Conservation (phyloP, 2,797 vertebrate species). For the Parotocinclus haroldoi region DNA sequence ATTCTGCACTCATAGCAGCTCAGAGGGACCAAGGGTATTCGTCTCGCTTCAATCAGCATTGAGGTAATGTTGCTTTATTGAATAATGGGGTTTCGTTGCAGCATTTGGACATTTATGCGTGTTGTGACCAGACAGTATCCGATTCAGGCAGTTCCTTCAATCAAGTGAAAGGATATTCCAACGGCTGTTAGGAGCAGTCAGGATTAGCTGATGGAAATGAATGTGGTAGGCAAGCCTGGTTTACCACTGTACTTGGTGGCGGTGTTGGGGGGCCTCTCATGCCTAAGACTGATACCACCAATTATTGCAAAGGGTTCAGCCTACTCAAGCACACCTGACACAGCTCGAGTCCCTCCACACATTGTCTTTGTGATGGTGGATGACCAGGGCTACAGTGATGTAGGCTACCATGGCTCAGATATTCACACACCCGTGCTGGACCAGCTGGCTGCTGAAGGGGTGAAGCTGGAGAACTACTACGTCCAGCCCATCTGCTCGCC, state of each 20-base stretch:
- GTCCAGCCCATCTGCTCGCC: constrained; percentile 95
- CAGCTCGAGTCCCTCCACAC: constrained; percentile 68
- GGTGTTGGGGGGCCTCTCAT: constrained; percentile 66
- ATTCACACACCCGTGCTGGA: constrained; percentile 86
- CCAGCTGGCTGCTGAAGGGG: constrained; percentile 83
- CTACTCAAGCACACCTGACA: background rate
- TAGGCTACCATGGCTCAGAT: constrained; percentile 92
- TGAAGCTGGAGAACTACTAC: constrained; percentile 95
- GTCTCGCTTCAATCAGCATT: too few relatives aligned
- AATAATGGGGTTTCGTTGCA: too few relatives aligned
- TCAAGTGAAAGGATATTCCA: too few relatives aligned
- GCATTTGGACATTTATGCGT: background rate
- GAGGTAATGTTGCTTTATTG: too few relatives aligned
- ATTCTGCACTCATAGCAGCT: background rate
- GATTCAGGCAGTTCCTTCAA: background rate
- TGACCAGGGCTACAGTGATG: constrained; percentile 89
- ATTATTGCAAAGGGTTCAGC: constrained; percentile 38
- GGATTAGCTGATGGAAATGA: constrained; percentile 55
- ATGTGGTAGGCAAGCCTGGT: constrained; percentile 31
- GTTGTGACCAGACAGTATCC: constrained; percentile 3
- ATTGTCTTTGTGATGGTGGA: constrained; percentile 90
- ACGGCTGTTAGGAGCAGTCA: too few relatives aligned
- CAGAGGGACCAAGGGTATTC: too few relatives aligned
- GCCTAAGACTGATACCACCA: constrained; percentile 53
- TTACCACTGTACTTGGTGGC: constrained; percentile 68